Percentiles rank a stretch among this genome's conserved stretches.
Conservation (phyloP, 2,888 invertebrate species). For the Choristoneura rosaceana region DNA sequence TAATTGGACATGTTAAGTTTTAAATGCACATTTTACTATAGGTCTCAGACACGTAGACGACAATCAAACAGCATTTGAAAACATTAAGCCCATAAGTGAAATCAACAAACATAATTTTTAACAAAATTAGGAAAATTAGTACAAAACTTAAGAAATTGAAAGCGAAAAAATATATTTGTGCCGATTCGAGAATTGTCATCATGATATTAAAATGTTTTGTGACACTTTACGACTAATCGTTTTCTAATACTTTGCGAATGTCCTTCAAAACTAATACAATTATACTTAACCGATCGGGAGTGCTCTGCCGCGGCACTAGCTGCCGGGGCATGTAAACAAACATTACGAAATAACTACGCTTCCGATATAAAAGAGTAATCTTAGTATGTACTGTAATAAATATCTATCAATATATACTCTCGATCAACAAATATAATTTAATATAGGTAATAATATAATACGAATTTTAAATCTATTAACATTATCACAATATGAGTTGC, state of each 20-base stretch:
- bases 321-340: constrained; percentile 61
- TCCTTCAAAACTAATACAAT: constrained; percentile 22
- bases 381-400: constrained; percentile 73
- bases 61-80: constrained; percentile 61
- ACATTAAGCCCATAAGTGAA: constrained; percentile 51
- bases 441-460: constrained; percentile 75
- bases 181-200: constrained; percentile 37
- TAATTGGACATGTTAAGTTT: constrained; percentile 59
- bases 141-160: constrained; percentile 27
- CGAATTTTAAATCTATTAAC: constrained; percentile 73
- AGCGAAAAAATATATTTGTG: constrained; percentile 20
- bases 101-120: constrained; percentile 45
- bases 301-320: constrained; percentile 51
- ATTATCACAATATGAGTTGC: constrained; percentile 77
- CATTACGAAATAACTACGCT: constrained; percentile 60
- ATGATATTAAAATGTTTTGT: constrained; percentile 23
- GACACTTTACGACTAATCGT: constrained; percentile 31
- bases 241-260: constrained; percentile 20
- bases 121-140: constrained; percentile 46
- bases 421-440: constrained; percentile 81
- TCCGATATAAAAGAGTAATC: constrained; percentile 69
- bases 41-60: constrained; percentile 62
- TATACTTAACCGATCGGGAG: constrained; percentile 44
- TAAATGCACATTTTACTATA: constrained; percentile 70
- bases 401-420: constrained; percentile 80